phyloP scores from a whole-genome alignment of 2,113 vertebrate genomes.

The Pomatostomus ruficeps region DNA sequence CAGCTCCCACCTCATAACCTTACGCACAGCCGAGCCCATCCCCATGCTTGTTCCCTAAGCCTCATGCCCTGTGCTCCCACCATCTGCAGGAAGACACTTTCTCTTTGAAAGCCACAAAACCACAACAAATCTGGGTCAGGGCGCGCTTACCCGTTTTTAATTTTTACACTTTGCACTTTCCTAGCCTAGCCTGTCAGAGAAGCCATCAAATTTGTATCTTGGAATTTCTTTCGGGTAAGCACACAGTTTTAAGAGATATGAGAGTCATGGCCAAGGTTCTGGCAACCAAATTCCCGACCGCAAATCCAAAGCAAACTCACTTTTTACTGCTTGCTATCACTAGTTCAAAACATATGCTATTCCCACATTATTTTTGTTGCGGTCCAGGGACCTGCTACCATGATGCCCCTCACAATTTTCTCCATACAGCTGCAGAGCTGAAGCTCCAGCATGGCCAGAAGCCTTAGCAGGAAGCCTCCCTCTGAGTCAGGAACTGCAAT shows the following conservation, averaged over 20 bases:
- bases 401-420: background rate
- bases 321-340: background rate
- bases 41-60: background rate
- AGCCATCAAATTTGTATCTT: background rate
- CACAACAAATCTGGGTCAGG: background rate
- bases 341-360: background rate
- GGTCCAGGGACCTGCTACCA: background rate
- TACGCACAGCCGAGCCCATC: background rate
- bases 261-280: background rate
- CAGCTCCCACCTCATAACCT: background rate
- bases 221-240: background rate
- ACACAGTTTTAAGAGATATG: background rate
- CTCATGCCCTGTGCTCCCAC: background rate
- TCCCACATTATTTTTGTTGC: background rate
- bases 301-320: background rate
- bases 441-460: background rate
- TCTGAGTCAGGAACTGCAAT: constrained; percentile 25
- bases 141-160: background rate
- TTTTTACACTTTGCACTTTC: background rate
- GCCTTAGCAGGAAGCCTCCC: background rate
- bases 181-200: background rate
- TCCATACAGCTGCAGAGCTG: background rate
- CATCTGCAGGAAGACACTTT: background rate
- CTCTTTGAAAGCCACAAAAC: background rate
- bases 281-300: background rate